Percentiles rank a stretch among this genome's conserved stretches.
Conservation (phyloP, 2,113 vertebrate genomes). For the Ceyx melanurus region DNA sequence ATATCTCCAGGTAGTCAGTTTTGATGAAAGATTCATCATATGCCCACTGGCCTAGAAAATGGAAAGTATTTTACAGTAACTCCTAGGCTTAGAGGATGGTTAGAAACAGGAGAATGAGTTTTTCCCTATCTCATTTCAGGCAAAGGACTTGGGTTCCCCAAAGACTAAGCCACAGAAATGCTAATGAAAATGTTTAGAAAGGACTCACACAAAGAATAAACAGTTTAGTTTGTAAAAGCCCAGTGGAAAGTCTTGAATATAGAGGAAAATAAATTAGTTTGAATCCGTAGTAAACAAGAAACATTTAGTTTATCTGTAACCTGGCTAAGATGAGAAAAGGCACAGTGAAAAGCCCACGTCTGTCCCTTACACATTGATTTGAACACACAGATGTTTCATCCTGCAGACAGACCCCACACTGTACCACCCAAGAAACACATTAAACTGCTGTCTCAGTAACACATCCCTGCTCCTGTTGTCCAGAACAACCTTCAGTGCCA, state of each 20-base stretch:
- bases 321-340: not conserved
- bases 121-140: not conserved
- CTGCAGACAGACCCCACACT: not conserved
- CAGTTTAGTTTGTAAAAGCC: not conserved
- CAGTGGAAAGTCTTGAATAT: not conserved
- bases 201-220: not conserved
- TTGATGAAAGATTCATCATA: not conserved
- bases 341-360: not conserved
- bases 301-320: not conserved
- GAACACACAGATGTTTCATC: not conserved
- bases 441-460: not conserved
- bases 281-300: not conserved
- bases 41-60: not conserved
- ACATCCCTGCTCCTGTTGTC: not conserved
- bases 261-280: not conserved
- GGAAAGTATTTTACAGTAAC: not conserved
- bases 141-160: not conserved
- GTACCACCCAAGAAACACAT: not conserved
- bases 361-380: too few relatives aligned
- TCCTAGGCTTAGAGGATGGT: not conserved
- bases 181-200: not conserved
- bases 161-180: not conserved
- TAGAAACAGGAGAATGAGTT: not conserved
- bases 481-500: not conserved
- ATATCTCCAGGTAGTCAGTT: not conserved